These are phyloP conservation scores for Epirrhoe tristata DNA, from an alignment of 2,888 invertebrate species.

Conservation along the genomic window DNA sequence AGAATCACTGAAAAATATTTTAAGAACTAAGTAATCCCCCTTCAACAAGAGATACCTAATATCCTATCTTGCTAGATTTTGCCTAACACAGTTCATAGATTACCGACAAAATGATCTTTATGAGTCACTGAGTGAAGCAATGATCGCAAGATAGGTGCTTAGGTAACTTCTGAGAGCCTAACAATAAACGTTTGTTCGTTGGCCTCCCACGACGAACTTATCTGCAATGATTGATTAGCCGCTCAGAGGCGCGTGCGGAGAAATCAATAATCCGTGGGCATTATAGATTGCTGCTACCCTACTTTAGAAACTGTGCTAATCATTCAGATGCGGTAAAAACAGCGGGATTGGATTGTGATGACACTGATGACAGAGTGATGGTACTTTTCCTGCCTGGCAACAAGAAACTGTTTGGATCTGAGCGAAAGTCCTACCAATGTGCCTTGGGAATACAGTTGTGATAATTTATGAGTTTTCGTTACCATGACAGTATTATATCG, in stretches of 20 bases:
- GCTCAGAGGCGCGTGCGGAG: conserved; percentile 39
- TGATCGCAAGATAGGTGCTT: conserved; percentile 1
- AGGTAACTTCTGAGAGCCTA: conserved; percentile 30
- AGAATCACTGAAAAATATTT: conserved; percentile 19
- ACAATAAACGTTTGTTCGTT: conserved; percentile 32
- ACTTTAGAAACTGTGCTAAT: conserved; percentile 21
- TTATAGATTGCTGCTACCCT: conserved; percentile 28
- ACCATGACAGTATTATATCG: no score
- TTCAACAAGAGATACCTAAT: no score
- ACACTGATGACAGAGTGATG: conserved; percentile 1
- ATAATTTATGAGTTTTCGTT: no score
- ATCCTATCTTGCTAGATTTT: background rate
- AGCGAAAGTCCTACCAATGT: no score
- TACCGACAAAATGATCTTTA: background rate
- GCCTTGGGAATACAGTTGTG: no score
- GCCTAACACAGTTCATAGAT: background rate
- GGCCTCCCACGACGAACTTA: conserved; percentile 44
- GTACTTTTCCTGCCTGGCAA: background rate
- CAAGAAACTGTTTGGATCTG: no score
- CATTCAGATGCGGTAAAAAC: conserved; percentile 1
- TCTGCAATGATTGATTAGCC: conserved; percentile 44
- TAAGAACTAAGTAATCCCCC: no score
- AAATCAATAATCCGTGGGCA: conserved; percentile 41
- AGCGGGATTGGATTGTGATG: conserved; percentile 32
- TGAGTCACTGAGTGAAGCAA: conserved; percentile 27